Conservation (phyloP, 2,113 vertebrate species). For the Trinectes maculatus region DNA sequence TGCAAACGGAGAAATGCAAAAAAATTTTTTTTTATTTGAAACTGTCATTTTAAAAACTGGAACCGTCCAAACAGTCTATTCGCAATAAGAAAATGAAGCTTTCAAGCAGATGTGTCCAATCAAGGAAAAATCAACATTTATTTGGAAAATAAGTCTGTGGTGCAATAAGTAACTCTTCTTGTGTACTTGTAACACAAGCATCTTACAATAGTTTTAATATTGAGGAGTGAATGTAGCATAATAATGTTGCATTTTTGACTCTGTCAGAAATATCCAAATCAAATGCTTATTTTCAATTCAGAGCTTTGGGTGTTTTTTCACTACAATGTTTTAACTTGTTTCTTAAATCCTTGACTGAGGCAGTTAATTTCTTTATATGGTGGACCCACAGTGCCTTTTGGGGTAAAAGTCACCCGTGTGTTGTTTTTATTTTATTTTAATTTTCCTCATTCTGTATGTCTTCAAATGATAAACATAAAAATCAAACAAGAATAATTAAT, state of each 20-base stretch:
- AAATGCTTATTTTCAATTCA: constrained; percentile 37
- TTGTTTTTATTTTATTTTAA: constrained; percentile 32
- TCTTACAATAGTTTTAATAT: constrained; percentile 18
- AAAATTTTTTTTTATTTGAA: not conserved
- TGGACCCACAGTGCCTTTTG: constrained; percentile 90
- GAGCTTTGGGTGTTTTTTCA: constrained; percentile 45
- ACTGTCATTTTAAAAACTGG: no score
- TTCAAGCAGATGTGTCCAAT: not conserved
- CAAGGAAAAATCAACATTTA: constrained; percentile 2
- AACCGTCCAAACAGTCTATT: constrained; percentile 22
- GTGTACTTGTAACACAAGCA: constrained; percentile 20
- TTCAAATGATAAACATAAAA: constrained; percentile 54
- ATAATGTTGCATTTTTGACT: constrained; percentile 17
- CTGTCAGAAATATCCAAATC: constrained; percentile 23
- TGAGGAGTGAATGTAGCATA: constrained; percentile 35
- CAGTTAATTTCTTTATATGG: constrained; percentile 64
- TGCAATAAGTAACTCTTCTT: constrained; percentile 38
- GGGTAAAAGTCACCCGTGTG: constrained; percentile 70
- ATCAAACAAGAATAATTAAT: constrained; percentile 62
- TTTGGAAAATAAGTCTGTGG: not conserved
- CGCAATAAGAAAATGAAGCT: constrained; percentile 27
- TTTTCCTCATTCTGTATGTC: constrained; percentile 54
- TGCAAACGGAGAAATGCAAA: not conserved
- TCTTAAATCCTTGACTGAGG: constrained; percentile 49
- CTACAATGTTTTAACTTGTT: constrained; percentile 4